Evolutionary conservation across 2,888 invertebrate genomes (phyloP).

Genomic region (Rhingia rostrata): DNA sequence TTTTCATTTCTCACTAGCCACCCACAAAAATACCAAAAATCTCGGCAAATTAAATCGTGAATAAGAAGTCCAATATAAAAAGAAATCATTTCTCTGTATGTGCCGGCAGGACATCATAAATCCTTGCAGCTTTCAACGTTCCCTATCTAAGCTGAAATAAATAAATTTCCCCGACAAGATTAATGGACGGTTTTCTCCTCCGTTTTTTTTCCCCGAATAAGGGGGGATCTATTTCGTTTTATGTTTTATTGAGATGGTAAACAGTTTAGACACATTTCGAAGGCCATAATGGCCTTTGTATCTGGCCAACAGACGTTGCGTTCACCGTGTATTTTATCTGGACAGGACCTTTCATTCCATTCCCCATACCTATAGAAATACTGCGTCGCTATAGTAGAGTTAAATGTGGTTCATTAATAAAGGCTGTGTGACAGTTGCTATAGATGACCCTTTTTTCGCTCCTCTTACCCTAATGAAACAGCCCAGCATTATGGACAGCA

Average conservation of each 20-base stretch:
- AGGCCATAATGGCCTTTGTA: slow-evolving; percentile 49
- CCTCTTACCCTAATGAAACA: not conserved
- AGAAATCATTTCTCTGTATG: slow-evolving; percentile 1
- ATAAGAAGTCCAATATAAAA: not conserved
- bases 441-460: slow-evolving; percentile 11
- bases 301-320: slow-evolving; percentile 12
- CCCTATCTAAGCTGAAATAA: slow-evolving; percentile 52
- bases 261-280: slow-evolving; percentile 48
- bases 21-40: not conserved
- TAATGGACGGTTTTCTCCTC: slow-evolving; percentile 45
- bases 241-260: slow-evolving; percentile 62
- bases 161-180: slow-evolving; percentile 50
- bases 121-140: slow-evolving; percentile 55
- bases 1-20: not conserved
- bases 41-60: slow-evolving; percentile 30
- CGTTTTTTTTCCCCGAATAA: no score
- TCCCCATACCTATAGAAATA: no score
- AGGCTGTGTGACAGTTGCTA: slow-evolving; percentile 38
- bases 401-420: slow-evolving; percentile 66
- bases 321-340: not conserved
- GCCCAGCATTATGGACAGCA: slow-evolving; percentile 30
- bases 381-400: not conserved
- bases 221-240: slow-evolving; percentile 49
- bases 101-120: slow-evolving; percentile 57
- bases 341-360: no score